phyloP scores from a whole-genome alignment of 2,888 invertebrate genomes.

The Noctua fimbriata region DNA sequence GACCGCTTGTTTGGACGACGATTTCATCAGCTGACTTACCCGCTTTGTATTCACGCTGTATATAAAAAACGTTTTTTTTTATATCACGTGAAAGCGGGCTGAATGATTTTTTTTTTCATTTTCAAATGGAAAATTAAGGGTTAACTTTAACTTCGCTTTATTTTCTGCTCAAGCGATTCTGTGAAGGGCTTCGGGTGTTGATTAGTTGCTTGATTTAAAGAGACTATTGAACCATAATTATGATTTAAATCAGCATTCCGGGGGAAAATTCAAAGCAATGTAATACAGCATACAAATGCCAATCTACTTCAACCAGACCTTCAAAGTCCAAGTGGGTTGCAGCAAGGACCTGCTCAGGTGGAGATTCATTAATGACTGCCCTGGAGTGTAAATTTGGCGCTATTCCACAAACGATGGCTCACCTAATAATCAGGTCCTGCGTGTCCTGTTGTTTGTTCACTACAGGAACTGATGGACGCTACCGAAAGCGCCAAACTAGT shows the following conservation, averaged over 20 bases:
- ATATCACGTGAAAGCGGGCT: slow-evolving; percentile 36
- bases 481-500: too few species aligned
- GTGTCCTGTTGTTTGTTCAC: too few species aligned
- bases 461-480: too few species aligned
- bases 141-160: slow-evolving; percentile 46
- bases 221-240: background rate
- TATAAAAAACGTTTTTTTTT: slow-evolving; percentile 57
- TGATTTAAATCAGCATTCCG: background rate
- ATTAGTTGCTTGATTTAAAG: slow-evolving; percentile 33
- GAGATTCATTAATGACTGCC: too few species aligned
- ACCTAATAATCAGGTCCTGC: too few species aligned
- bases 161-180: slow-evolving; percentile 41
- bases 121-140: slow-evolving; percentile 54
- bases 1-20: slow-evolving; percentile 79
- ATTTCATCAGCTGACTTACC: slow-evolving; percentile 80
- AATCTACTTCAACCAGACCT: slow-evolving; percentile 9
- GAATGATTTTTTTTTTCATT: slow-evolving; percentile 41
- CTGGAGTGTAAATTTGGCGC: too few species aligned
- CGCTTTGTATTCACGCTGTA: slow-evolving; percentile 71
- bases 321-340: background rate
- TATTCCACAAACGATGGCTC: too few species aligned
- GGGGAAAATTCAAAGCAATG: background rate
- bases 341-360: too few species aligned
- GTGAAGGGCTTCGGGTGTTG: slow-evolving; percentile 25
- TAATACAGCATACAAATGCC: background rate